Evolutionary conservation across 2,888 invertebrate genomes (phyloP).

Genomic region (Xylophagus ater): DNA sequence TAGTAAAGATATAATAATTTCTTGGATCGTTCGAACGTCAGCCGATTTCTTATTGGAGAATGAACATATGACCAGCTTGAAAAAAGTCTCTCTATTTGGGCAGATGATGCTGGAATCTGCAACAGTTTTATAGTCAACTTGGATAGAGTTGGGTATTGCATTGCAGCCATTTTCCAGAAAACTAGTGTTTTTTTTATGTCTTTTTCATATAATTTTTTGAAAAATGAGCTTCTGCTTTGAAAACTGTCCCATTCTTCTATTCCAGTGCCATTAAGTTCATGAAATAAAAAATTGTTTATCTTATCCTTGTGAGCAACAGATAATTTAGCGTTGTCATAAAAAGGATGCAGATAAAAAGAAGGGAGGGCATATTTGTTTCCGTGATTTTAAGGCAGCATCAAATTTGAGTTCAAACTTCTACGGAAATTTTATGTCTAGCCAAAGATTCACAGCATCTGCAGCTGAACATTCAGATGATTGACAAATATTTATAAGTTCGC

Average conservation of each 20-base stretch:
- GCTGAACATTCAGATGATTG: slow-evolving; percentile 5
- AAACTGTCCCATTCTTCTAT: slow-evolving; percentile 11
- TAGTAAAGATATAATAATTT: too few relatives aligned
- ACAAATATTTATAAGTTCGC: slow-evolving; percentile 9
- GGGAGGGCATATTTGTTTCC: slow-evolving; percentile 4
- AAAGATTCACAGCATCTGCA: slow-evolving; percentile 9
- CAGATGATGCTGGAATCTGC: too few relatives aligned
- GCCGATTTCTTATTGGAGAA: too few relatives aligned
- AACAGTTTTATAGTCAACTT: too few relatives aligned
- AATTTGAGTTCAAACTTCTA: slow-evolving; percentile 1
- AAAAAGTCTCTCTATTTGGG: too few relatives aligned
- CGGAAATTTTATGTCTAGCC: slow-evolving; percentile 12
- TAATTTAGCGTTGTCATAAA: too few relatives aligned
- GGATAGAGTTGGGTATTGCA: too few relatives aligned
- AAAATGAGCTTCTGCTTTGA: slow-evolving; percentile 1
- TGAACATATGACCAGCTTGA: too few relatives aligned
- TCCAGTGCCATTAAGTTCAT: slow-evolving; percentile 8
- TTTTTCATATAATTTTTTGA: slow-evolving; percentile 7
- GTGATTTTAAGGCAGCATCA: too few relatives aligned
- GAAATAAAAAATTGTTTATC: slow-evolving; percentile 9
- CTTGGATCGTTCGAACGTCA: too few relatives aligned
- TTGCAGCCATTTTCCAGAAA: slow-evolving; percentile 2
- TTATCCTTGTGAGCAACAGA: too few relatives aligned
- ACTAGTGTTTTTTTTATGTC: slow-evolving; percentile 2
- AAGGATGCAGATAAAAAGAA: slow-evolving; percentile 1